Evolutionary conservation across 2,888 invertebrate genomes (phyloP).

Genomic region (Torymus aiolomorphi): DNA sequence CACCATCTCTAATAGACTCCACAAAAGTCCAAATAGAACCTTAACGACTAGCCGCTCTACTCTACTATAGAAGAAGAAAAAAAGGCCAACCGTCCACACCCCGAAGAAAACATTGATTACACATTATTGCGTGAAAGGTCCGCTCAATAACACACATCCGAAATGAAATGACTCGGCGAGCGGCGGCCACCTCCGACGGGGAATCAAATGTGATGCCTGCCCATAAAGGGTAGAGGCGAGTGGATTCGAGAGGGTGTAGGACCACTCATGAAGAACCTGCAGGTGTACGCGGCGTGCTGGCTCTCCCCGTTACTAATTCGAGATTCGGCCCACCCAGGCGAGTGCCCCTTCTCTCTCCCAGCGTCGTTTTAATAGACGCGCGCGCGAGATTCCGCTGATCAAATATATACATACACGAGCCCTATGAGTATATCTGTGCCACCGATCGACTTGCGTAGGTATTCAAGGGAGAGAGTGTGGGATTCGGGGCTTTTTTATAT

Average conservation of each 20-base stretch:
- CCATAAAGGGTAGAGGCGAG: constrained; percentile 14
- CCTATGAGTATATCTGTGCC: neutral
- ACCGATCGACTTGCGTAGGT: too few species aligned
- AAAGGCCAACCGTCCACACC: too few species aligned
- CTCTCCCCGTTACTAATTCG: constrained; percentile 53
- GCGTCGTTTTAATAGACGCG: constrained; percentile 48
- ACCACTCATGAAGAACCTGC: constrained; percentile 44
- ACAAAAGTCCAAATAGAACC: too few species aligned
- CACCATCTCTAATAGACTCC: too few species aligned
- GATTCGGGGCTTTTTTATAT: too few species aligned
- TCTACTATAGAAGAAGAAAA: too few species aligned
- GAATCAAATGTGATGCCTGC: constrained; percentile 9
- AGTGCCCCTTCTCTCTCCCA: constrained; percentile 10
- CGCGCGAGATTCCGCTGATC: constrained; percentile 12
- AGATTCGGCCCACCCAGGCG: constrained; percentile 53
- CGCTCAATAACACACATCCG: constrained; percentile 42
- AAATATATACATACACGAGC: neutral
- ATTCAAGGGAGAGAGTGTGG: too few species aligned
- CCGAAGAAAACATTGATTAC: constrained; percentile 26
- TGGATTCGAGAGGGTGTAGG: constrained; percentile 8
- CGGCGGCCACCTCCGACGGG: constrained; percentile 1
- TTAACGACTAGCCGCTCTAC: too few species aligned
- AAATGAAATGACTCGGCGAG: constrained; percentile 23
- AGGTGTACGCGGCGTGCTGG: constrained; percentile 38
- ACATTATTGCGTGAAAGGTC: constrained; percentile 39